Base-by-base conservation (phyloP, 2,888 invertebrate genomes). In the Zygogramma bicolorata region DNA sequence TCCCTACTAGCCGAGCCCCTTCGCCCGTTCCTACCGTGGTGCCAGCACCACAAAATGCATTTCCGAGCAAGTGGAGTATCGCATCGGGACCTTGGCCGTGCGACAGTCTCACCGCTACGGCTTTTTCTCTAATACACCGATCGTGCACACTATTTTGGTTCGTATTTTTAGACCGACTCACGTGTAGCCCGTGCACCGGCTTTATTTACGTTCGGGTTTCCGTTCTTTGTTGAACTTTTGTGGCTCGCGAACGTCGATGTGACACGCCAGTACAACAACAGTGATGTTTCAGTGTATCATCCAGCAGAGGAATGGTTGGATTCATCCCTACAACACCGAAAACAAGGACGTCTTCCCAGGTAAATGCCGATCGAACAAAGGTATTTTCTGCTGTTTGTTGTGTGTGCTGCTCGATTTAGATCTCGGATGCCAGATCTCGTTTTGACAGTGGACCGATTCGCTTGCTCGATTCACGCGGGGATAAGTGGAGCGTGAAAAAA, bases 251-350 rank as follows among this genome's bases (percentile, higher is more conserved):
- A 46, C 49, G 46, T 69, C 8, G 60, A 65, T 59, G 60, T 65
- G 72, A 65, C 13, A 31, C 49, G n/a, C n/a, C n/a, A n/a, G n/a
- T n/a, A n/a, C n/a, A n/a, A n/a, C n/a, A 18, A 61, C 57, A 77
- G 79, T 83, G 85, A 94, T 94, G 94, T 94, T 94, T 88, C 94
- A 94, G 89, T 94, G 94, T 87, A 94, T 94, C 84, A 93, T 93
- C 85, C 94, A 93, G 88, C 94, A 93, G 88, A 91, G 91, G 84
- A 92, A 92, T 86, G 93, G 93, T 85, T 93, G 93, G 93, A 91
- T 91, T 84, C 90, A 91, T 87, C 91, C 91, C 77, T 90, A 90
- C 84, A 91, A 90, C 84, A 92, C 93, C 77, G 92, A 93, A 86
- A 90, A 91, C 85, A 91, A 91, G 86, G 92, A 92, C 86, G 92